Evolutionary conservation across 2,797 vertebrate genomes (phyloP).

Genomic region (Muraenolepis orangiensis): DNA sequence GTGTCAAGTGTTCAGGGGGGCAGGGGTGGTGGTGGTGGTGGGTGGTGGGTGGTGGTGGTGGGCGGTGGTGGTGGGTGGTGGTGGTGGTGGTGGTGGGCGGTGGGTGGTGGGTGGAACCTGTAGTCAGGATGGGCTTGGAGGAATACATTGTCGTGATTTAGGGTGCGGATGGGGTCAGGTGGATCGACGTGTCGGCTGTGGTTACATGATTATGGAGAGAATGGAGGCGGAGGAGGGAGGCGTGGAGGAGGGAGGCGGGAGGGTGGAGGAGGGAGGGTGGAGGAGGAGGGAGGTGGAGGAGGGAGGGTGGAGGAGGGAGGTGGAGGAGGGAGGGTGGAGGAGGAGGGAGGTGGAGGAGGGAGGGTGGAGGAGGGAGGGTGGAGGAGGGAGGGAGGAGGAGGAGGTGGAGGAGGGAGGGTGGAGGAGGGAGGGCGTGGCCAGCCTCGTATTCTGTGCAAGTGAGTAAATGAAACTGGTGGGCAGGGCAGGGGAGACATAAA

Average conservation of each 20-base stretch:
- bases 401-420: constrained; percentile 31
- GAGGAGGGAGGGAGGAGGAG: too few species aligned
- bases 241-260: constrained; percentile 27
- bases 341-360: constrained; percentile 37
- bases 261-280: constrained; percentile 28
- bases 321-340: constrained; percentile 27
- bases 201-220: constrained; percentile 53
- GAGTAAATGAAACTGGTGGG: constrained; percentile 27
- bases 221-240: constrained; percentile 31
- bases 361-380: too few species aligned
- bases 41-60: neutral
- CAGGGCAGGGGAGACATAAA: constrained; percentile 15
- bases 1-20: constrained; percentile 52
- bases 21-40: constrained; percentile 3
- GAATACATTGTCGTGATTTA: constrained; percentile 72
- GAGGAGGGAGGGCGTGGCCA: too few species aligned
- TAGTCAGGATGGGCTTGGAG: constrained; percentile 55
- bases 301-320: constrained; percentile 34
- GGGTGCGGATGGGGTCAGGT: constrained; percentile 60
- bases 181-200: constrained; percentile 52
- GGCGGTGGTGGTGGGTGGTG: neutral
- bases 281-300: constrained; percentile 36
- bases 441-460: constrained; percentile 19
- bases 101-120: constrained; percentile 32
- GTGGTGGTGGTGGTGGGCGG: constrained; percentile 32